phyloP scores from a whole-genome alignment of 92 coral and sea anemone genomes.

The Paragorgia papillata region DNA sequence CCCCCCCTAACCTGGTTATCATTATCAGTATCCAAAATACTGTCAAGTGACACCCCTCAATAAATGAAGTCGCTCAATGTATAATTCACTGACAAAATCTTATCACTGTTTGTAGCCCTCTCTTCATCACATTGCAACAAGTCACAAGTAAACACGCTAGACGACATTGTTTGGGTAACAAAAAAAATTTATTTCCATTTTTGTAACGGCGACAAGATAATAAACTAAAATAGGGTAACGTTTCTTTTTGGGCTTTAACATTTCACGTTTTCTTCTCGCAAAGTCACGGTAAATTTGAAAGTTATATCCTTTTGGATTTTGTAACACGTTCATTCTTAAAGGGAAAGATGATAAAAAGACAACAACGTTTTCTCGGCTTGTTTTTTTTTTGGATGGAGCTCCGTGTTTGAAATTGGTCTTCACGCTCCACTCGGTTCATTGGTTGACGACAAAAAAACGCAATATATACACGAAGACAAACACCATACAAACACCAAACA shows the following conservation, averaged over 20 bases:
- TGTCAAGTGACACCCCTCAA: too few species aligned
- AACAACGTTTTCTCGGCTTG: too few species aligned
- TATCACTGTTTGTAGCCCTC: too few species aligned
- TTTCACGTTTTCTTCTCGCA: background rate
- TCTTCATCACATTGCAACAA: too few species aligned
- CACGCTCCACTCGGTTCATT: background rate
- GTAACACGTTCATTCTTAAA: background rate
- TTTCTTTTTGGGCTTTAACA: slow-evolving; percentile 13
- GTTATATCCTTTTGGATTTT: background rate
- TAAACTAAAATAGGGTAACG: slow-evolving; percentile 24
- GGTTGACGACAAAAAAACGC: background rate
- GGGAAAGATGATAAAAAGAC: background rate
- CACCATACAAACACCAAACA: background rate
- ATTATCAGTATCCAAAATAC: too few species aligned
- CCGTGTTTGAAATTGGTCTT: background rate
- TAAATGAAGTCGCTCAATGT: too few species aligned
- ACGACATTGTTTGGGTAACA: slow-evolving; percentile 7
- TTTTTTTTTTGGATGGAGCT: background rate
- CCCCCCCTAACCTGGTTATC: too few species aligned
- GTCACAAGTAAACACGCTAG: background rate
- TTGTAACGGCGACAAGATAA: slow-evolving; percentile 22
- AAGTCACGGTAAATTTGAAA: background rate
- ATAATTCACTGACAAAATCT: too few species aligned
- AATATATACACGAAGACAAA: background rate
- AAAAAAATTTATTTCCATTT: slow-evolving; percentile 24